Evolutionary conservation across 2,113 vertebrate species (phyloP), one percentile per base, ranked within the genome.

Genomic region (Hemicordylus capensis): DNA sequence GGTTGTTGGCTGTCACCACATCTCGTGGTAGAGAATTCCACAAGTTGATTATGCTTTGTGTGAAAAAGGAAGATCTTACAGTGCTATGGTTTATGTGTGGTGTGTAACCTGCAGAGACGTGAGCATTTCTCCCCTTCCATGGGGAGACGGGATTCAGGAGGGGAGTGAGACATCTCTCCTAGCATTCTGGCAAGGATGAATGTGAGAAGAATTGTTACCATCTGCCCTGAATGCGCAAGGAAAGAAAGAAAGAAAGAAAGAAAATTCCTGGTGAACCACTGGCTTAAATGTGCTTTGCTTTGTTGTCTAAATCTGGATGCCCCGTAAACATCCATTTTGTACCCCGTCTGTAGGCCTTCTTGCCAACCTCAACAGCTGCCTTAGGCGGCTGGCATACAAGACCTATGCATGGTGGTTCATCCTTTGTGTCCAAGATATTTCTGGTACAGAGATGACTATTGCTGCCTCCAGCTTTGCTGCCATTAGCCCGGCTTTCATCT

Each of bases 311-410:
- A 75, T 34, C 26, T 42, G 56, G 48, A 59, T 61, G 46, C 9
- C 6, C 64, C 31, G 14, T 10, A 28, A 48, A 39, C 54, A 48
- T 85, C 54, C 66, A 48, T 85, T 85, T 70, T 37, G 66, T 28
- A 79, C 28, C 64, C 66, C 58, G 12, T n/a, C 66, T 11, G 7
- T 20, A 59, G 75, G 2, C n/a, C 9, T 3, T 31, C 39, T 59
- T 79, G 84, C 84, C 76, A 85, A 70, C 22, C 26, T 51, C 54
- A 48, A 61, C 84, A 79, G 76, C 84, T 85, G 84, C 66, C 54
- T 79, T 37, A n/a, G 42, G 66, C 51, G 59, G 37, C 75, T 85
- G 84, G 67, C 67, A 54, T 9, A 14, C 44, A 9, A 37, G 34
- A 31, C 51, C 42, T 54, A 74, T 15, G 58, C 69, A 54, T 46